These are phyloP conservation scores for Ceratoteleas bidentatus DNA, from an alignment of 1,140 invertebrate genomes.

Conservation along the genomic window DNA sequence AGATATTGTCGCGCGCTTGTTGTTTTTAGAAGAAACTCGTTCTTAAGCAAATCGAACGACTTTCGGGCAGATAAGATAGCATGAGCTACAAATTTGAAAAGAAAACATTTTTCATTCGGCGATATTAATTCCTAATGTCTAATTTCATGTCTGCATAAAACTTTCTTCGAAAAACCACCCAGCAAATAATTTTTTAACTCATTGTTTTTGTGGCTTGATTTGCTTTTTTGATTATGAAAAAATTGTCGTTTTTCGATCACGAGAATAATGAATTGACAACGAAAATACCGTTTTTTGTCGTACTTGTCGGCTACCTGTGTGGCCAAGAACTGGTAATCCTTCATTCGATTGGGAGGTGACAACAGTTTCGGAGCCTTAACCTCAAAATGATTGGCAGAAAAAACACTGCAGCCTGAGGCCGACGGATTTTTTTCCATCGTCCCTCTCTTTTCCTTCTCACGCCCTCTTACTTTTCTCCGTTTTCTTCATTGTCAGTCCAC, in stretches of 20 bases:
- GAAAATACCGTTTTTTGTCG: background rate
- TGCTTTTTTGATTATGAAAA: too few species aligned
- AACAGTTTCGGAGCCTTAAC: slow-evolving; percentile 31
- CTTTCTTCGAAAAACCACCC: background rate
- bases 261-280: background rate
- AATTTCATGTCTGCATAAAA: too few species aligned
- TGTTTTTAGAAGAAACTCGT: background rate
- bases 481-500: slow-evolving; percentile 45
- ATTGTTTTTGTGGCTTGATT: background rate
- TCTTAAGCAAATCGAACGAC: too few species aligned
- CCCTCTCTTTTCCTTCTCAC: slow-evolving; percentile 47
- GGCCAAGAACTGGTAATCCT: background rate
- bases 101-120: too few species aligned
- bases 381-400: slow-evolving; percentile 51
- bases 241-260: too few species aligned
- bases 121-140: too few species aligned
- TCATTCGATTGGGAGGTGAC: slow-evolving; percentile 2
- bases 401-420: slow-evolving; percentile 36
- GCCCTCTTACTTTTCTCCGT: slow-evolving; percentile 51
- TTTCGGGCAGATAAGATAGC: too few species aligned
- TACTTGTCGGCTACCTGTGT: background rate
- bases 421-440: slow-evolving; percentile 36
- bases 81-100: too few species aligned
- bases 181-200: too few species aligned
- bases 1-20: slow-evolving; percentile 5